phyloP scores from a whole-genome alignment of 2,888 invertebrate genomes.

The Meandrusa payeni region DNA sequence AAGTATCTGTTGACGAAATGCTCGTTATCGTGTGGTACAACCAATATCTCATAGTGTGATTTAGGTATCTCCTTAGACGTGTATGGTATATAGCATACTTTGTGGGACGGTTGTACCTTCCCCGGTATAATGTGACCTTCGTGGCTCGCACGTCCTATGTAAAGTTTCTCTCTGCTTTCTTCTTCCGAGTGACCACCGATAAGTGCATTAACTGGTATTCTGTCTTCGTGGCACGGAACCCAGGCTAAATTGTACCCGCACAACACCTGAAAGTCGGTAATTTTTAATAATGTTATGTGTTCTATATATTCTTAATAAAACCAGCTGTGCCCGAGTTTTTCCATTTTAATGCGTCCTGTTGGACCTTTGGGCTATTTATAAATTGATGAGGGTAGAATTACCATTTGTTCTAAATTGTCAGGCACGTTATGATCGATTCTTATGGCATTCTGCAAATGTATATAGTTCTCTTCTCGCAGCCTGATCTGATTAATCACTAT shows the following conservation, averaged over 20 bases:
- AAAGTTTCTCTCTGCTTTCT: conserved; percentile 67
- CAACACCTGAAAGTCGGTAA: conserved; percentile 53
- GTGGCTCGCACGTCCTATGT: conserved; percentile 84
- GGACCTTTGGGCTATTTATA: no score
- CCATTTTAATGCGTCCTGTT: no score
- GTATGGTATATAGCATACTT: conserved; percentile 86
- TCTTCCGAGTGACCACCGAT: conserved; percentile 81
- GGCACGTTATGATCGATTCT: no score
- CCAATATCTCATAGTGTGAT: conserved; percentile 46
- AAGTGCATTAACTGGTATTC: conserved; percentile 85
- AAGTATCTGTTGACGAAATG: conserved; percentile 15
- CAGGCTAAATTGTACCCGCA: conserved; percentile 62
- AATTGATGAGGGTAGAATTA: no score
- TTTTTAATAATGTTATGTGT: no score
- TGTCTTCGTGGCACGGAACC: conserved; percentile 79
- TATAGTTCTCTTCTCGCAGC: no score
- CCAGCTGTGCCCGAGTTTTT: no score
- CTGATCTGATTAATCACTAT: no score
- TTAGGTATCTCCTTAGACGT: conserved; percentile 40
- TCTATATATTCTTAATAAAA: no score
- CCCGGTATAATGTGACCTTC: conserved; percentile 88
- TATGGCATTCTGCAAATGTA: no score
- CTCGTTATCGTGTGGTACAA: conserved; percentile 35
- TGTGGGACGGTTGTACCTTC: conserved; percentile 85
- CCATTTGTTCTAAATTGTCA: no score